A percentile compares a stretch with the other conserved stretches of the same genome.
Evolutionary conservation across 2,113 vertebrate genomes (phyloP).

Genomic region (Nanorana parkeri): DNA sequence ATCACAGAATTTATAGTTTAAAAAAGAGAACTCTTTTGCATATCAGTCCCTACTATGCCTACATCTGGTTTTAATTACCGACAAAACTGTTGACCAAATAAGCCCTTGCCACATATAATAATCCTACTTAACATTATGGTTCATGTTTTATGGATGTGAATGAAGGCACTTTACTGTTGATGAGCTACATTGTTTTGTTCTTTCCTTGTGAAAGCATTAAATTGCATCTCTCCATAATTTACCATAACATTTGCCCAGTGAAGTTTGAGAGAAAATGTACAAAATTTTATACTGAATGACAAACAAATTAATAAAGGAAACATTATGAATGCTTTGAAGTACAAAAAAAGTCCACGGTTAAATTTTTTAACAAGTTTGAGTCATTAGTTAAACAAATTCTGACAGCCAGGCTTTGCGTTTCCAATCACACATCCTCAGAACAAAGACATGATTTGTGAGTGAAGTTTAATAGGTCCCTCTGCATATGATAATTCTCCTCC

Average conservation of each 20-base stretch:
- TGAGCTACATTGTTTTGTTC: conserved; percentile 42
- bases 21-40: background rate
- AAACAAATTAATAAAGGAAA: conserved; percentile 68
- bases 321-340: conserved; percentile 67
- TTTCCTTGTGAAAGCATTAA: conserved; percentile 47
- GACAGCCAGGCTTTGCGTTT: conserved; percentile 69
- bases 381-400: conserved; percentile 75
- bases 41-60: background rate
- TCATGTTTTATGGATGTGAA: conserved; percentile 50
- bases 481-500: conserved; percentile 72
- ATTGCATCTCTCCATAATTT: conserved; percentile 52
- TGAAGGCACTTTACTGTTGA: conserved; percentile 47
- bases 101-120: conserved; percentile 51
- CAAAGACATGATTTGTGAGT: conserved; percentile 67
- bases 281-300: conserved; percentile 50
- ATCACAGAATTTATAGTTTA: background rate
- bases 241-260: conserved; percentile 50
- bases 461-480: conserved; percentile 69
- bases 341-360: conserved; percentile 69
- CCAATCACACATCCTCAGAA: conserved; percentile 68
- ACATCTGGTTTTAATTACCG: conserved; percentile 31
- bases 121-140: conserved; percentile 36
- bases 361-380: conserved; percentile 73
- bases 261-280: conserved; percentile 56
- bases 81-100: conserved; percentile 48